phyloP scores from a whole-genome alignment of 1,140 invertebrate species.

The Patella vulgata region DNA sequence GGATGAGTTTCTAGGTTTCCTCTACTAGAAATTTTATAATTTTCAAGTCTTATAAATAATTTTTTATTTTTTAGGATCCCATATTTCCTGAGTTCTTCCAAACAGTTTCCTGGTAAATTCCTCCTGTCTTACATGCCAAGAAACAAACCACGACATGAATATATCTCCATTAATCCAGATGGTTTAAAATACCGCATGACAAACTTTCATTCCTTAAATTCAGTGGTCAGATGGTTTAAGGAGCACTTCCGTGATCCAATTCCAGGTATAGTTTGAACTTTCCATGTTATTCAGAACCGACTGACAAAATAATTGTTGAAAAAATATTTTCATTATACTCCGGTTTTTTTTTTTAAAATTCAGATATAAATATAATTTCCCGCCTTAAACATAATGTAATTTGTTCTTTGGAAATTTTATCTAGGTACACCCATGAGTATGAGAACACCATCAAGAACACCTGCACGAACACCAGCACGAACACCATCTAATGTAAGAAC shows the following conservation, averaged over 20 bases:
- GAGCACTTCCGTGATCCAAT: conserved; percentile 94
- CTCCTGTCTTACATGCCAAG: conserved; percentile 92
- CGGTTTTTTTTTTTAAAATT: too few relatives aligned
- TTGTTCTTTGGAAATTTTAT: too few relatives aligned
- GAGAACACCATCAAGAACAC: background rate
- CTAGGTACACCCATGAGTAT: too few relatives aligned
- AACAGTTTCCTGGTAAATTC: conserved; percentile 93
- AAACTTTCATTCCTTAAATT: conserved; percentile 85
- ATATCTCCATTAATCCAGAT: conserved; percentile 88
- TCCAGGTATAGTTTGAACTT: conserved; percentile 66
- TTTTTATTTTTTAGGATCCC: conserved; percentile 60
- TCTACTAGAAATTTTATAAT: too few relatives aligned
- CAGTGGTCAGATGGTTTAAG: conserved; percentile 96
- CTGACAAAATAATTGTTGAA: too few relatives aligned
- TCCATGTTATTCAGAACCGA: too few relatives aligned
- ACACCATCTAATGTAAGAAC: conserved; percentile 68
- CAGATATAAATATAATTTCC: too few relatives aligned
- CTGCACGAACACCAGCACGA: conserved; percentile 15
- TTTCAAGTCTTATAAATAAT: background rate
- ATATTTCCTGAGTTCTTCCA: conserved; percentile 66
- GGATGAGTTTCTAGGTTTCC: too few relatives aligned
- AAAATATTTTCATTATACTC: too few relatives aligned
- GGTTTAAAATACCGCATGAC: conserved; percentile 91
- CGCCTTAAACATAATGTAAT: background rate
- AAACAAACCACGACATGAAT: conserved; percentile 87